These are phyloP conservation scores for Tauraco hartlaubi DNA, from an alignment of 2,797 vertebrate genomes.

Conservation along the genomic window DNA sequence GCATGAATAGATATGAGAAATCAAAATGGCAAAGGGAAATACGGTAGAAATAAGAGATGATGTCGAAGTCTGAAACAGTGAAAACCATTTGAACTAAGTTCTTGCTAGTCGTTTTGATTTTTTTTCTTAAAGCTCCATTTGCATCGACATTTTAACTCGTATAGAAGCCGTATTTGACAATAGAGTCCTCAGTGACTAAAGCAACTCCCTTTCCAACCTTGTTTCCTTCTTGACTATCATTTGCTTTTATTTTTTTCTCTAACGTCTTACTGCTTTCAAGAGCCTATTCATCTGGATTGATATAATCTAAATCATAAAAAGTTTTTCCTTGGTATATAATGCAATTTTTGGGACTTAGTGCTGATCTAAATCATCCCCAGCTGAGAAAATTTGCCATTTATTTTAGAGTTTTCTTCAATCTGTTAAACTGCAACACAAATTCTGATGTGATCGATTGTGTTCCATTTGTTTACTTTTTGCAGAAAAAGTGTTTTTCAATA, in stretches of 20 bases:
- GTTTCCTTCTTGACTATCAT: not conserved
- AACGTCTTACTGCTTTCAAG: not conserved
- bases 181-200: not conserved
- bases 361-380: not conserved
- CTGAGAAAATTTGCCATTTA: not conserved
- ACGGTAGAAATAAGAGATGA: not conserved
- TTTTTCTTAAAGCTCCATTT: not conserved
- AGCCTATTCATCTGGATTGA: not conserved
- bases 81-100: not conserved
- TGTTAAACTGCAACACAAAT: not conserved
- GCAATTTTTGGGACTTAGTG: not conserved
- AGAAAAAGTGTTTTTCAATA: not conserved
- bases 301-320: not conserved
- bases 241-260: not conserved
- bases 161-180: not conserved
- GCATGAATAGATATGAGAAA: not conserved
- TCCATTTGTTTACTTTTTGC: not conserved
- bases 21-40: not conserved
- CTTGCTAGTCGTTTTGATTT: not conserved
- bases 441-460: not conserved
- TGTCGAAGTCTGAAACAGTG: not conserved
- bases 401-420: not conserved
- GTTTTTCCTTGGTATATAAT: not conserved
- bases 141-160: not conserved
- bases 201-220: not conserved